phyloP scores from a whole-genome alignment of 2,797 vertebrate species.

The Parotocinclus haroldoi region DNA sequence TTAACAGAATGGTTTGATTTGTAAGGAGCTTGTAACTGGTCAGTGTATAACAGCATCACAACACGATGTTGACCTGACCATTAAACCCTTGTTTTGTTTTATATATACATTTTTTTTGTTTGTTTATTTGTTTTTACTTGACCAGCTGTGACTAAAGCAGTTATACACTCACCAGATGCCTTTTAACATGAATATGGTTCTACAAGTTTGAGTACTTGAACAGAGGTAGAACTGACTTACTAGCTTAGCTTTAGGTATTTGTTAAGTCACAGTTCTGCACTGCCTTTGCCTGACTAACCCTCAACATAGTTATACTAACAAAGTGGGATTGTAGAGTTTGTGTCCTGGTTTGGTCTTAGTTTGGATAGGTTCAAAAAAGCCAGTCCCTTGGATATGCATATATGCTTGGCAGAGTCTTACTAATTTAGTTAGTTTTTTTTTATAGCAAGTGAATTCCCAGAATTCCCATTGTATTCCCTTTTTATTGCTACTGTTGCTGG shows the following conservation, averaged over 20 bases:
- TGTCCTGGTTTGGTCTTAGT: neutral
- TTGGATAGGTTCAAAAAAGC: neutral
- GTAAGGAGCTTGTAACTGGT: too few relatives aligned
- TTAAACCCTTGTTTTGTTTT: neutral
- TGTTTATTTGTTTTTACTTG: neutral
- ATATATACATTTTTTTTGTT: neutral
- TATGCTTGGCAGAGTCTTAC: slow-evolving; percentile 2
- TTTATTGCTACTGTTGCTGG: too few relatives aligned
- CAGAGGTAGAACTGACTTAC: neutral
- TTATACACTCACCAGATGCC: slow-evolving; percentile 17
- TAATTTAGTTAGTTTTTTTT: slow-evolving; percentile 9
- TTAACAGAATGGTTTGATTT: too few relatives aligned
- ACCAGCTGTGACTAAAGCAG: neutral
- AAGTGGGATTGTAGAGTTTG: neutral
- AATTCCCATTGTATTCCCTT: neutral
- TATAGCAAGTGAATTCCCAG: neutral
- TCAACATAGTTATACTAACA: neutral
- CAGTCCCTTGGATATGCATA: slow-evolving; percentile 4
- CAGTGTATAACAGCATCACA: neutral
- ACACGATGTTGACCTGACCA: neutral
- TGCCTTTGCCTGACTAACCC: neutral
- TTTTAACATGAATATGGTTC: slow-evolving; percentile 2
- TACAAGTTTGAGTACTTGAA: neutral
- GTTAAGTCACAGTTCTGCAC: neutral
- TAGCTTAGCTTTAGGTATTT: neutral